phyloP scores from a whole-genome alignment of 2,888 invertebrate genomes.

The Andrena flavipes region DNA sequence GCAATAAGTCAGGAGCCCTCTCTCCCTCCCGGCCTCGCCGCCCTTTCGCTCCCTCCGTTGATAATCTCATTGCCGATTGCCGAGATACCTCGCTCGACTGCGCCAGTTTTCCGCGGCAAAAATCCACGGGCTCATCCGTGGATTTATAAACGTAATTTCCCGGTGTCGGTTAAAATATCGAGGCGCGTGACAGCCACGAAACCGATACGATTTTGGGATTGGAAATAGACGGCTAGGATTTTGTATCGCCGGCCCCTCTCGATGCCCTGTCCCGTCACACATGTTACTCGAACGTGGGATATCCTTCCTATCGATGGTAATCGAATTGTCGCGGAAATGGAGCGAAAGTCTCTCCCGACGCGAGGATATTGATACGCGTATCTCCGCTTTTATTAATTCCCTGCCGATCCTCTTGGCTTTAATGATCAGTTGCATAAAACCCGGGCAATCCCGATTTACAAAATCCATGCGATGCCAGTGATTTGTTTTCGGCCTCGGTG shows the following conservation, averaged over 20 bases:
- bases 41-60: constrained; percentile 11
- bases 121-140: not conserved
- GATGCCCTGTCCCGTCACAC: constrained; percentile 26
- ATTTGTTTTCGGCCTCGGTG: not conserved
- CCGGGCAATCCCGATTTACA: not conserved
- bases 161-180: constrained; percentile 44
- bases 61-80: constrained; percentile 55
- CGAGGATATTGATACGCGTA: too few species aligned
- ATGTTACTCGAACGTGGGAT: not conserved
- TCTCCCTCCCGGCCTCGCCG: constrained; percentile 15
- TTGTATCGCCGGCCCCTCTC: not conserved
- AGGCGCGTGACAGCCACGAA: constrained; percentile 20
- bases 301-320: not conserved
- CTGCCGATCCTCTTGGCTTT: not conserved
- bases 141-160: constrained; percentile 56
- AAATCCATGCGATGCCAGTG: not conserved
- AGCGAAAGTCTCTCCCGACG: too few species aligned
- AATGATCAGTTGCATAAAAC: not conserved
- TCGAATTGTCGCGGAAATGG: not conserved
- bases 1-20: constrained; percentile 50
- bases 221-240: constrained; percentile 3
- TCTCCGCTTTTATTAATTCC: too few species aligned
- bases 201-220: constrained; percentile 39
- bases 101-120: not conserved
- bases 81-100: constrained; percentile 35